These are phyloP conservation scores for Arctocebus calabarensis DNA, from an alignment of 2,797 vertebrate species.

Conservation along the genomic window DNA sequence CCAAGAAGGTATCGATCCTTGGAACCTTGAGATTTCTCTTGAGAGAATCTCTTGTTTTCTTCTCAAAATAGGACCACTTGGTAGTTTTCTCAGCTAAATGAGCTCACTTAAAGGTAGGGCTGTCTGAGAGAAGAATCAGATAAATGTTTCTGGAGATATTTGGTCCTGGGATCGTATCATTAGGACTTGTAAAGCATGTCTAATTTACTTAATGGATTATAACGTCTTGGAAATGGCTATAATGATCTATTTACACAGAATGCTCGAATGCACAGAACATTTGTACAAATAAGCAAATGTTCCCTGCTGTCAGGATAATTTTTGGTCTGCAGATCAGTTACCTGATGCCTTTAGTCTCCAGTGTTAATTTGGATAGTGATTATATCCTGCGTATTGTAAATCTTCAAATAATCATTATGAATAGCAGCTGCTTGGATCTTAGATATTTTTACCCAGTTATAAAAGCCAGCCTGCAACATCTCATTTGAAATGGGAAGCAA, in stretches of 20 bases:
- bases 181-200: constrained; percentile 71
- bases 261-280: constrained; percentile 71
- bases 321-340: constrained; percentile 67
- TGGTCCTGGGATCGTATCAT: constrained; percentile 66
- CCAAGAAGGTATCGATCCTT: not conserved
- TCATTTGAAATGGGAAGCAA: constrained; percentile 41
- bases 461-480: constrained; percentile 39
- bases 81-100: constrained; percentile 14
- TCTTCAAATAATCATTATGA: constrained; percentile 69
- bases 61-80: constrained; percentile 45
- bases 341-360: constrained; percentile 60
- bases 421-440: constrained; percentile 15
- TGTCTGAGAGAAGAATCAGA: constrained; percentile 26
- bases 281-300: constrained; percentile 78
- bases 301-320: constrained; percentile 69
- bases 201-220: constrained; percentile 81
- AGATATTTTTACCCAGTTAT: constrained; percentile 38
- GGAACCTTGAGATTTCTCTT: constrained; percentile 7
- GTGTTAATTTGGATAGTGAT: constrained; percentile 68
- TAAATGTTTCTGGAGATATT: constrained; percentile 66
- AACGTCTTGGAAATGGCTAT: constrained; percentile 78
- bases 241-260: constrained; percentile 78
- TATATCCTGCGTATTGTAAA: constrained; percentile 60
- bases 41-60: not conserved
- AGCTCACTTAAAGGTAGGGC: not conserved